Evolutionary conservation across 37 sponge, comb jelly and placozoan species (phyloP).

Genomic region (Chondrilla cf. caribensis): DNA sequence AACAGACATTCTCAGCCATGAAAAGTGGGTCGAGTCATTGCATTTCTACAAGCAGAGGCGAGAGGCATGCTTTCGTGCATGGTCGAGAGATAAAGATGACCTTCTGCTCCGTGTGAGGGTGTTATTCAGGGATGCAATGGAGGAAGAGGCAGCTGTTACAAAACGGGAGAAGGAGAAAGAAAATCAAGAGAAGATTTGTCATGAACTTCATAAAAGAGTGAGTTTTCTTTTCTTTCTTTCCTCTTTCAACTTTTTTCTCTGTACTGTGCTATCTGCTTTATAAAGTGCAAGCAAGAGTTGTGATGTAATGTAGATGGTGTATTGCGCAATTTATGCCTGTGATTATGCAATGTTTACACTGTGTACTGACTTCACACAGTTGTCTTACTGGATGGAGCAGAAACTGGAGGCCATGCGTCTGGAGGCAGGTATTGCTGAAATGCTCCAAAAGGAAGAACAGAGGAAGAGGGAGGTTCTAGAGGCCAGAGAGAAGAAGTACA

Average conservation of each 20-base stretch:
- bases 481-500: not conserved
- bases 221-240: too few relatives aligned
- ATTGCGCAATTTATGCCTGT: too few relatives aligned
- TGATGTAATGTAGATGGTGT: too few relatives aligned
- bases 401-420: slow-evolving; percentile 16
- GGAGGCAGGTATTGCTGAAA: slow-evolving; percentile 15
- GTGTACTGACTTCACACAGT: too few relatives aligned
- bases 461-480: not conserved
- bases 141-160: not conserved
- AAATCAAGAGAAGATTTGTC: slow-evolving; percentile 32
- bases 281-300: too few relatives aligned
- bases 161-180: not conserved
- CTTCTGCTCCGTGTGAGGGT: slow-evolving; percentile 14
- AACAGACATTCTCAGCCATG: slow-evolving; percentile 30
- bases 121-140: slow-evolving; percentile 14
- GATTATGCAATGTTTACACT: too few relatives aligned
- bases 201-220: slow-evolving; percentile 36
- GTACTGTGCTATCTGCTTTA: too few relatives aligned
- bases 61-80: slow-evolving; percentile 12
- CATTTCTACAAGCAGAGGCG: slow-evolving; percentile 13
- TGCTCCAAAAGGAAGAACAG: not conserved
- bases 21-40: slow-evolving; percentile 17
- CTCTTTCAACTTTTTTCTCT: too few relatives aligned
- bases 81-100: slow-evolving; percentile 29
- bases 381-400: slow-evolving; percentile 11